Evolutionary conservation across 2,797 vertebrate genomes (phyloP), one percentile per base, ranked within the genome.

Genomic region (Mallotus villosus): DNA sequence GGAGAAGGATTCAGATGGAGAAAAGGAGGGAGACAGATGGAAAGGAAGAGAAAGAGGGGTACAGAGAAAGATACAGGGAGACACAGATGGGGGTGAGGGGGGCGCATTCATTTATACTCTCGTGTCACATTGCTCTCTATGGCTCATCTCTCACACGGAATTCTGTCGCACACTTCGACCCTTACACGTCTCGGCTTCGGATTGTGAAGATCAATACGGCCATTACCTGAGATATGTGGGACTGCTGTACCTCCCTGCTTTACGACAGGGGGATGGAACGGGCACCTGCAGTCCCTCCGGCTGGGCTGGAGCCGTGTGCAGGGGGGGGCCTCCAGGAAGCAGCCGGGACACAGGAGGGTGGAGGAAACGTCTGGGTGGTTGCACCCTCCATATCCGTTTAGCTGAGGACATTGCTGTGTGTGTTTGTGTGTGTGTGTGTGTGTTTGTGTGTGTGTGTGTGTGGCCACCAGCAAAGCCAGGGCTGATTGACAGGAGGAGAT

Each of bases 401-500:
- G 51, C 51, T n/a, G 51, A 55, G 19, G 62, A 63, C 19, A 63
- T n/a, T n/a, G 29, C 41, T 68, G 63, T 59, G 41, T 73, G 17
- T 21, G 6, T 72, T 9, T 41, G 27, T 70, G 63, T 62, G 46
- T 63, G 61, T 68, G 29, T 27, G 25, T 27, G 69, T 63, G 46
- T 14, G 69, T 76, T 63, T 49, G 24, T 59, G 32, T 71, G 76
- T 68, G 63, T 64, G 74, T 72, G 53, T 84, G 74, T 21, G 49
- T 46, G 62, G 65, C 78, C n/a, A 68, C 68, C 55, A 75, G 82
- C 71, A 53, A 59, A 74, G 71, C 77, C 75, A 70, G 76, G 71
- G 84, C 74, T 88, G 85, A 87, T 74, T 87, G 89, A 84, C 88
- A 86, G 82, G 29, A 24, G 65, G 76, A 90, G 88, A 91, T 89